Evolutionary conservation across 2,888 invertebrate genomes (phyloP).

Genomic region (Synanthedon vespiformis): DNA sequence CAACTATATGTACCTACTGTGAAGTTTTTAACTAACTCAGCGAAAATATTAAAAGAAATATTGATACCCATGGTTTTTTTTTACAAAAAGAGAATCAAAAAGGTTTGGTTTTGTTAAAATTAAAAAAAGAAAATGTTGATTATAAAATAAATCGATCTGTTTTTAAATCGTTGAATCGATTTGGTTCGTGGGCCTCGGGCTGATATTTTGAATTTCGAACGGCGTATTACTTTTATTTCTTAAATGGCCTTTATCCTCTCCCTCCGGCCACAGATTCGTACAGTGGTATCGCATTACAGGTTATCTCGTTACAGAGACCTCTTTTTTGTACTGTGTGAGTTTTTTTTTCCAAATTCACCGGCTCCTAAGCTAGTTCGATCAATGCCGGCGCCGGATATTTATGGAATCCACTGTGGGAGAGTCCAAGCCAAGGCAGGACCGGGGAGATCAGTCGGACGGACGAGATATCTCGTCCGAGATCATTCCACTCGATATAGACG

Average conservation of each 20-base stretch:
- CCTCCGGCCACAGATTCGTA: slow-evolving; percentile 55
- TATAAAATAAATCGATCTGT: neutral
- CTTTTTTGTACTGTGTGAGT: slow-evolving; percentile 32
- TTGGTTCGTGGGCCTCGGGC: slow-evolving; percentile 27
- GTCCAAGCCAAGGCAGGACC: slow-evolving; percentile 10
- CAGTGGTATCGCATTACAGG: slow-evolving; percentile 60
- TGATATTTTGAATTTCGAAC: slow-evolving; percentile 59
- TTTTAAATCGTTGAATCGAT: slow-evolving; percentile 14
- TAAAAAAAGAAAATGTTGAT: neutral
- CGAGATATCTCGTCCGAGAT: slow-evolving; percentile 53
- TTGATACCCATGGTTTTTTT: too few species aligned
- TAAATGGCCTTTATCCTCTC: slow-evolving; percentile 54
- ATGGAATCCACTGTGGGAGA: slow-evolving; percentile 53
- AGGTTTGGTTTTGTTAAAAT: too few species aligned
- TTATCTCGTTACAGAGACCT: slow-evolving; percentile 51
- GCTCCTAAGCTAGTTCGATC: slow-evolving; percentile 26
- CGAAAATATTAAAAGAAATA: too few species aligned
- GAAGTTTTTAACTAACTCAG: too few species aligned
- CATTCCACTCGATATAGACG: slow-evolving; percentile 51
- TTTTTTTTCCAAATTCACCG: slow-evolving; percentile 41
- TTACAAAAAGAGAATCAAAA: too few species aligned
- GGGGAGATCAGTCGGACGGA: slow-evolving; percentile 7
- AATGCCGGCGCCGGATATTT: slow-evolving; percentile 44
- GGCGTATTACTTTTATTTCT: slow-evolving; percentile 39
- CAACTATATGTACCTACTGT: too few species aligned